These are phyloP conservation scores for Vireo altiloquus DNA, from an alignment of 2,113 vertebrate genomes.

Conservation along the genomic window DNA sequence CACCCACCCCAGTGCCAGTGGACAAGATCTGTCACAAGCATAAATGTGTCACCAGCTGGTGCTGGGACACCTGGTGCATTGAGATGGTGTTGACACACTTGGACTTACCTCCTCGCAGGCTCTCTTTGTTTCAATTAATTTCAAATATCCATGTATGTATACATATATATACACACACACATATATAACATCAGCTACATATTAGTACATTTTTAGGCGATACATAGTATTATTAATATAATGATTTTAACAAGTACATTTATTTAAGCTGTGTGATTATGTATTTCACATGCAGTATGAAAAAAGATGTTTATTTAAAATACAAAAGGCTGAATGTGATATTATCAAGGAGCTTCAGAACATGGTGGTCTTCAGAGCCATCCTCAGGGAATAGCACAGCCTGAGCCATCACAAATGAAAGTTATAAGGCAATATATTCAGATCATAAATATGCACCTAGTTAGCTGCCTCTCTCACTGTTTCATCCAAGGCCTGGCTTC, in stretches of 20 bases:
- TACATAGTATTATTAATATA: background rate
- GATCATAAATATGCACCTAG: background rate
- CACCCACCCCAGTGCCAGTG: background rate
- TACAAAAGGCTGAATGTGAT: background rate
- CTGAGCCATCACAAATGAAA: background rate
- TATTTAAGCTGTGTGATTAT: background rate
- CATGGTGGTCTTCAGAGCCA: background rate
- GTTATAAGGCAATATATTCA: background rate
- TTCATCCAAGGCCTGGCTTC: background rate
- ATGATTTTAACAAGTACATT: background rate
- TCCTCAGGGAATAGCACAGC: background rate
- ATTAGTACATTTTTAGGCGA: background rate
- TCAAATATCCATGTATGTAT: background rate
- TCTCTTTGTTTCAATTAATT: background rate
- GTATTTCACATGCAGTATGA: background rate
- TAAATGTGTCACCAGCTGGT: background rate
- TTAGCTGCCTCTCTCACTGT: background rate
- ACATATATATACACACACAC: background rate
- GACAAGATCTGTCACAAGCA: background rate
- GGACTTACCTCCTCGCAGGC: background rate
- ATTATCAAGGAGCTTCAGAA: background rate
- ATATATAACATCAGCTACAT: background rate
- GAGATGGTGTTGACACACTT: background rate
- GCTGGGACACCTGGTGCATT: background rate
- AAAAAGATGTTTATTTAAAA: background rate